phyloP scores from a whole-genome alignment of 2,888 invertebrate species.

The Macrophya annulata region DNA sequence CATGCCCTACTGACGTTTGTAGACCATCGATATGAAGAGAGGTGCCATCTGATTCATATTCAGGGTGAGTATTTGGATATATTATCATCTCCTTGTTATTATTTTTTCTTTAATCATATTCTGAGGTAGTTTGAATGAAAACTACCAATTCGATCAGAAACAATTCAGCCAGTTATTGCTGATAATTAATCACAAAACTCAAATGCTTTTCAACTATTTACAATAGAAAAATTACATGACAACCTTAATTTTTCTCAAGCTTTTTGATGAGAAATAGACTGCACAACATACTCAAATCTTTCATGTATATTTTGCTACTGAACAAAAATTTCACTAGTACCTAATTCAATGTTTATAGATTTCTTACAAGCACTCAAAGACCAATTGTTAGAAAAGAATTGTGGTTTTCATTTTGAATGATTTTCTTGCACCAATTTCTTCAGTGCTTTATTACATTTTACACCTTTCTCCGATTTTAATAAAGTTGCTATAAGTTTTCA shows the following conservation, averaged over 20 bases:
- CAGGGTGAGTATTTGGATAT: constrained; percentile 56
- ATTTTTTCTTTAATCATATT: not conserved
- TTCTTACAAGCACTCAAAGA: not conserved
- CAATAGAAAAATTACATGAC: not conserved
- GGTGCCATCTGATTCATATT: constrained; percentile 55
- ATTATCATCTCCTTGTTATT: constrained; percentile 35
- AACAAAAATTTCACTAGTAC: not conserved
- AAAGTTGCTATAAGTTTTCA: not conserved
- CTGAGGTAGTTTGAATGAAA: constrained; percentile 26
- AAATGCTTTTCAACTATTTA: not conserved
- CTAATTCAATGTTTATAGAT: not conserved
- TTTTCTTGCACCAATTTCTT: constrained; percentile 29
- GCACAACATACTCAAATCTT: not conserved
- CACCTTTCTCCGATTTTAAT: not conserved
- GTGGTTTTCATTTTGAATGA: constrained; percentile 33
- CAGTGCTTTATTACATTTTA: constrained; percentile 16
- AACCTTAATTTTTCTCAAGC: not conserved
- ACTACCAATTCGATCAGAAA: constrained; percentile 15
- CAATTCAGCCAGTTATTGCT: not conserved
- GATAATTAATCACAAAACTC: not conserved
- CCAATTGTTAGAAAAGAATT: not conserved
- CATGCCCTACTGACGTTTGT: constrained; percentile 85
- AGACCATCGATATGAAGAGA: constrained; percentile 60
- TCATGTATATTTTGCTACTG: not conserved
- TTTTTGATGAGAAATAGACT: not conserved